A percentile compares a stretch with the other conserved stretches of the same genome.
These are phyloP conservation scores for Ranitomeya variabilis DNA, from an alignment of 2,113 vertebrate species.

Conservation along the genomic window DNA sequence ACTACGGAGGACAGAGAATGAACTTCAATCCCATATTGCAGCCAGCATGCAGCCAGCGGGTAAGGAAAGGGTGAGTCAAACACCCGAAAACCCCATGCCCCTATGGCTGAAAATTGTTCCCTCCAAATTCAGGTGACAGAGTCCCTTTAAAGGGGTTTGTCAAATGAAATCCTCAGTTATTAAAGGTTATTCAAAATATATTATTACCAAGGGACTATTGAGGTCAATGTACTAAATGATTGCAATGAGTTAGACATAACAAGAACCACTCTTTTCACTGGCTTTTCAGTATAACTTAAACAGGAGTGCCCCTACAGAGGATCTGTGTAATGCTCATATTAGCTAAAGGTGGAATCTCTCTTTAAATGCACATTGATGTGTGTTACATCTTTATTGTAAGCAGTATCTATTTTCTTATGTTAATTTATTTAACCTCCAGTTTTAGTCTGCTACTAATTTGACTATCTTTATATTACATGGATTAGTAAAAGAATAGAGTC, in stretches of 20 bases:
- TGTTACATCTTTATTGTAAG: background rate
- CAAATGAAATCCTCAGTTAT: background rate
- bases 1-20: too few species aligned
- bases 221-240: background rate
- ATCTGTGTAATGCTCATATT: background rate
- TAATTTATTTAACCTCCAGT: background rate
- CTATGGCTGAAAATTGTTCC: too few species aligned
- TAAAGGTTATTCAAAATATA: background rate
- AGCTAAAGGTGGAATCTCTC: background rate
- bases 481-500: background rate
- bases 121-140: too few species aligned
- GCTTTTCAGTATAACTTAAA: background rate
- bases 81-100: too few species aligned
- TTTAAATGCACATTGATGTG: background rate
- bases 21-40: too few species aligned
- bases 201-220: background rate
- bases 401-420: background rate
- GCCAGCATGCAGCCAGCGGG: too few species aligned
- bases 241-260: background rate
- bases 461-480: background rate
- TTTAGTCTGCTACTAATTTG: background rate
- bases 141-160: background rate
- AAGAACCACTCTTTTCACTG: background rate
- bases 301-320: background rate
- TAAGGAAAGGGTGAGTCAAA: too few species aligned